Conservation (phyloP, 2,797 vertebrate genomes). For the Falco berigora region DNA sequence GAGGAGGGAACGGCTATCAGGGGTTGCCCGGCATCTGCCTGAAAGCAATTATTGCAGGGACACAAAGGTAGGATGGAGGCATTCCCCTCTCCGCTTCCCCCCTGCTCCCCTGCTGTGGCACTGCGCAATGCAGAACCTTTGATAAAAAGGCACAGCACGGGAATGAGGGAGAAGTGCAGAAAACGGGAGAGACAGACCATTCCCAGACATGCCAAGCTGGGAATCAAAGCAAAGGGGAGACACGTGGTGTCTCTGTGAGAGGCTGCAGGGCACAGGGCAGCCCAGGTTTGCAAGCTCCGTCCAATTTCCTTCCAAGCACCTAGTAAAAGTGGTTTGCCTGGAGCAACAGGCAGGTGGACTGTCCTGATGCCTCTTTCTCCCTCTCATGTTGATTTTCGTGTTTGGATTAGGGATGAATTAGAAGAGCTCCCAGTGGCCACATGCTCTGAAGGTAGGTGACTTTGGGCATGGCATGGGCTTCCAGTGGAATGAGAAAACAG, state of each 20-base stretch:
- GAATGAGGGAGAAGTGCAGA: neutral
- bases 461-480: neutral
- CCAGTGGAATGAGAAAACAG: neutral
- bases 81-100: neutral
- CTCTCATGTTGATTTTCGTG: neutral
- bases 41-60: neutral
- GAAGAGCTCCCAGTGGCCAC: neutral
- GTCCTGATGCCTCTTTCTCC: neutral
- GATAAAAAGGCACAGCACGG: neutral
- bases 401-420: neutral
- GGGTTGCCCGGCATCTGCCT: neutral
- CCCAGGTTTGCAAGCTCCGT: neutral
- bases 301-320: neutral
- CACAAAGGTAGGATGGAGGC: neutral
- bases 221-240: neutral
- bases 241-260: neutral
- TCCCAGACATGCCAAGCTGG: neutral
- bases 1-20: neutral
- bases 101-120: neutral
- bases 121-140: neutral
- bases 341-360: neutral
- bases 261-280: neutral
- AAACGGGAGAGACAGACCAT: neutral
- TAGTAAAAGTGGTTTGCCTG: neutral
- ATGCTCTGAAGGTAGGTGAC: neutral